Conservation (phyloP, 2,797 vertebrate species). For the Sebastes kiyomatsui region DNA sequence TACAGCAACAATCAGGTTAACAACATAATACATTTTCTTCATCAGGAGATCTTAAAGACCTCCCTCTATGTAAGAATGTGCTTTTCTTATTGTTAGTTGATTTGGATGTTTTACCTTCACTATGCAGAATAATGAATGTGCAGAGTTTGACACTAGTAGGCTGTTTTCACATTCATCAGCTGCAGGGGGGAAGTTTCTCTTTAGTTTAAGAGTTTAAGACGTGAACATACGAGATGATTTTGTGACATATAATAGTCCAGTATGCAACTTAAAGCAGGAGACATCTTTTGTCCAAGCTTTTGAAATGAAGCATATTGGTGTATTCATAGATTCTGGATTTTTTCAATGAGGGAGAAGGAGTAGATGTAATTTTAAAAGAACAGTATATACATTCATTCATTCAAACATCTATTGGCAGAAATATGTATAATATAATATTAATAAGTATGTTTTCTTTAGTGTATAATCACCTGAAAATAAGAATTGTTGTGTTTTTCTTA, state of each 20-base stretch:
- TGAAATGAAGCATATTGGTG: neutral
- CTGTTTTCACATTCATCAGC: neutral
- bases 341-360: neutral
- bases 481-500: too few species aligned
- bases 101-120: neutral
- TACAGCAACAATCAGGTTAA: slow-evolving; percentile 19
- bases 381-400: too few species aligned
- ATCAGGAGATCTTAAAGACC: neutral
- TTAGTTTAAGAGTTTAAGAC: neutral
- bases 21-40: slow-evolving; percentile 5
- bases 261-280: neutral
- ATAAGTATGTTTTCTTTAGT: too few species aligned
- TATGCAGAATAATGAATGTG: neutral
- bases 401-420: too few species aligned
- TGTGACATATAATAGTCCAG: neutral
- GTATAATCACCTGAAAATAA: too few species aligned
- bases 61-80: neutral
- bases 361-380: neutral
- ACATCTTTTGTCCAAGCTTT: neutral
- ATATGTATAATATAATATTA: too few species aligned
- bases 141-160: neutral
- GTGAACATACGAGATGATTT: neutral
- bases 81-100: neutral
- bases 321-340: neutral
- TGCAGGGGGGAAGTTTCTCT: neutral